Evolutionary conservation across 1,140 invertebrate species (phyloP), one percentile per base, ranked within the genome.

Genomic region (Penaeus chinensis): DNA sequence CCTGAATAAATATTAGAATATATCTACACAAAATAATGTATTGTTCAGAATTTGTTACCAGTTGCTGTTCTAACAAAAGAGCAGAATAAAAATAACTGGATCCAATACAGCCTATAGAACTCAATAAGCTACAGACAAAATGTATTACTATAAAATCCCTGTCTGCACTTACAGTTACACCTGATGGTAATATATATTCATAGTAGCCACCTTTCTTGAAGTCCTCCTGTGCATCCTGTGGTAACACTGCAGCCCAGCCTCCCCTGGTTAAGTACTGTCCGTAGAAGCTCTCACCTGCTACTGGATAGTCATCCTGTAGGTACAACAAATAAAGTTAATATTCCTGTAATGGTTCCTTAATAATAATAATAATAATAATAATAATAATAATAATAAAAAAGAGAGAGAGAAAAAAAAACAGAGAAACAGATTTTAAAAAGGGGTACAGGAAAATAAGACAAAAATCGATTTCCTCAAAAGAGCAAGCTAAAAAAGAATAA

Each of bases 231-330:
- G 89, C 89, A 66, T 82, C 69, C n/a, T 81, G 62, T 27, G 89
- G 85, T 37, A 92, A 80, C 0, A 92, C 32, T n/a, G 90, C 79
- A 13, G 90, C 66, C 92, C 92, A 93, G 19, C 91, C 90, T 71
- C 91, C 91, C 27, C 89, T 71, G 10, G 88, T 81, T 20, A 93
- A 87, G 81, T 92, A 92, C 13, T 89, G 88, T 13, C 90, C 90
- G 78, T 92, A 93, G 83, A 92, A 92, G 19, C 90, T 78, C 62
- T 89, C 87, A 24, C 87, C 80, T 19, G 85, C 88, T 77, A 83
- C 83, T 18, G 91, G 91, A 74, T 82, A 91, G 62, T 90, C 74
- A 76, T 91, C 88, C 90, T 91, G 88, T 20, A 71, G 54, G 42
- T 18, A 54, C 61, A 37, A 61, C 16, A 27, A 7, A 18, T 81